Evolutionary conservation across 2,888 invertebrate species (phyloP).

Genomic region (Parascotia fuliginaria): DNA sequence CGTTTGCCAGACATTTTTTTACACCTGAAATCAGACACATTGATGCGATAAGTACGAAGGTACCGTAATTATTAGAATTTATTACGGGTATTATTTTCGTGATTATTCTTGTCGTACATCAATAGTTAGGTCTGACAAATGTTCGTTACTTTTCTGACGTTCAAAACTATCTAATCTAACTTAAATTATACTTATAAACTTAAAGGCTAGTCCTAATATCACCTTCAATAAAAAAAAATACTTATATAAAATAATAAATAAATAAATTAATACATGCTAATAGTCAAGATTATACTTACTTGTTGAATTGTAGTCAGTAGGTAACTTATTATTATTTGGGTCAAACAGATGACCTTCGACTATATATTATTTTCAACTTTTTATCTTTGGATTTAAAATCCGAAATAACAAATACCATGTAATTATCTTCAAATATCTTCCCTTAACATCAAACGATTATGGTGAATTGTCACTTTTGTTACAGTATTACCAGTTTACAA

Average conservation of each 20-base stretch:
- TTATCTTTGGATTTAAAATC: conserved; percentile 7
- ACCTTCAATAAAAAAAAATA: conserved; percentile 6
- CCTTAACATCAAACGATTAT: conserved; percentile 7
- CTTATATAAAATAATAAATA: conserved; percentile 9
- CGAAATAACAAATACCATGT: conserved; percentile 11
- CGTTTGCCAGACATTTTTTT: conserved; percentile 11
- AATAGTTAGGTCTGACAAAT: conserved; percentile 7
- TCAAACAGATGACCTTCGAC: conserved; percentile 13
- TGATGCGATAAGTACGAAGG: conserved; percentile 3
- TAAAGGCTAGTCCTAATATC: conserved; percentile 9
- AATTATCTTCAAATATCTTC: conserved; percentile 8
- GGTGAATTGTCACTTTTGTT: conserved; percentile 10
- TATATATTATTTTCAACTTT: conserved; percentile 9
- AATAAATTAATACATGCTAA: conserved; percentile 13
- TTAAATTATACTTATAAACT: conserved; percentile 7
- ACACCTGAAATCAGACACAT: conserved; percentile 12
- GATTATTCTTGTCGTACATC: conserved; percentile 8
- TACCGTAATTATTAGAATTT: conserved; percentile 8
- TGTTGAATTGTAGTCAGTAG: conserved; percentile 13
- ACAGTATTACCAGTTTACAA: conserved; percentile 12
- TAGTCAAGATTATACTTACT: conserved; percentile 15
- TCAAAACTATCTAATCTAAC: conserved; percentile 7
- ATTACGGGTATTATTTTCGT: conserved; percentile 11
- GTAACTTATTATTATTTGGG: conserved; percentile 11
- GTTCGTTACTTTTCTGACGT: conserved; percentile 8